Conservation (phyloP, 2,888 invertebrate species). For the Scotopteryx bipunctaria region DNA sequence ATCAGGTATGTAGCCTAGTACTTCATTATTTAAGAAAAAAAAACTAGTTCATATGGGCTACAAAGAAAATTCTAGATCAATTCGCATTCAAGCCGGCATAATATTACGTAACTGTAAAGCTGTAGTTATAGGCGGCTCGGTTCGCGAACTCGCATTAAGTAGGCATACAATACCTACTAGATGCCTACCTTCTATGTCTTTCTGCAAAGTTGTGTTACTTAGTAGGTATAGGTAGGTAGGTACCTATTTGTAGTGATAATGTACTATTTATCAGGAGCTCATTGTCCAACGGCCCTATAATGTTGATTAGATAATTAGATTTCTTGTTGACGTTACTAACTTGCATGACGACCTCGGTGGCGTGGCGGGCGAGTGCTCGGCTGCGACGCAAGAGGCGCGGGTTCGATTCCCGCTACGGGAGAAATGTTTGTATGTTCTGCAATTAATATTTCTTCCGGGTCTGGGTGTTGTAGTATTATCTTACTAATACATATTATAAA, state of each 20-base stretch:
- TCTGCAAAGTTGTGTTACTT: too few relatives aligned
- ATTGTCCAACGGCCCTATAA: conserved; percentile 39
- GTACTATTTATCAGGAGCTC: conserved; percentile 39
- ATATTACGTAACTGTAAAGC: conserved; percentile 1
- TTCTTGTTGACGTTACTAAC: background rate
- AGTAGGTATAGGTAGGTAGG: background rate
- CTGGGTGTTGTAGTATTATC: too few relatives aligned
- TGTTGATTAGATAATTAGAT: conserved; percentile 17
- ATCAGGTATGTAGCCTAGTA: too few relatives aligned
- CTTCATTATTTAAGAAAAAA: too few relatives aligned
- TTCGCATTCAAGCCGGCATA: conserved; percentile 1
- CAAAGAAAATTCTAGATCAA: conserved; percentile 6
- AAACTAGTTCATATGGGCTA: background rate
- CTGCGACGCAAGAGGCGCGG: too few relatives aligned
- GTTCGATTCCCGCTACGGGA: too few relatives aligned
- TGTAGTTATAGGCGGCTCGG: background rate
- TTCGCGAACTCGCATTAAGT: background rate
- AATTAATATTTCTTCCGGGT: too few relatives aligned
- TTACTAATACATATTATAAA: too few relatives aligned
- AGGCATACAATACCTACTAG: background rate
- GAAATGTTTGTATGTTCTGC: too few relatives aligned
- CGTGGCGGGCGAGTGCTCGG: too few relatives aligned
- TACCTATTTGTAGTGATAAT: conserved; percentile 9
- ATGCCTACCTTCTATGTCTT: background rate
- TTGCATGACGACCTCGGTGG: too few relatives aligned